A percentile compares a stretch with the other conserved stretches of the same genome.
Evolutionary conservation across 2,113 vertebrate genomes (phyloP).

Genomic region (Lampris megalopsis): DNA sequence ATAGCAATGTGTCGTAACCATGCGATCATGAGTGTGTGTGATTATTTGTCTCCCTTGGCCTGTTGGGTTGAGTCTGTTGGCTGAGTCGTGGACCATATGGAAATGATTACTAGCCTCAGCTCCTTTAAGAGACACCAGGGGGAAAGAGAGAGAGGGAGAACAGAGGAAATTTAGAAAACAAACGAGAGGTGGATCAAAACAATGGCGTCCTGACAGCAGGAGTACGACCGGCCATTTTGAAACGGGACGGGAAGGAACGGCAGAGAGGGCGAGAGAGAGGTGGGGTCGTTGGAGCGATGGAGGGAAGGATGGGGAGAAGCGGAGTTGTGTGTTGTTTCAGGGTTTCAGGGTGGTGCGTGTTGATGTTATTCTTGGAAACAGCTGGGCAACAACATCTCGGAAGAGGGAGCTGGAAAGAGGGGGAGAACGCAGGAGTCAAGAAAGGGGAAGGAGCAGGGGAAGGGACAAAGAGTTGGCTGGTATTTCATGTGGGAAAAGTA

Average conservation of each 20-base stretch:
- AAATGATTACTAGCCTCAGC: conserved; percentile 67
- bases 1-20: conserved; percentile 23
- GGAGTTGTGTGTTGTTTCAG: conserved; percentile 9
- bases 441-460: conserved; percentile 1
- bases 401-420: conserved; percentile 11
- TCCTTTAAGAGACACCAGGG: conserved; percentile 61
- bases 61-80: conserved; percentile 58
- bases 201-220: conserved; percentile 33
- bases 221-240: conserved; percentile 35
- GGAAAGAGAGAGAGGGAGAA: conserved; percentile 21
- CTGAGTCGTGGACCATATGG: conserved; percentile 64
- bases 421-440: conserved; percentile 25
- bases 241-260: conserved; percentile 12
- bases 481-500: conserved; percentile 28
- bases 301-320: conserved; percentile 10
- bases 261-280: conserved; percentile 5
- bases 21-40: neutral
- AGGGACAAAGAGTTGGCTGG: conserved; percentile 47
- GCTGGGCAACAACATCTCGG: conserved; percentile 38
- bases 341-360: neutral
- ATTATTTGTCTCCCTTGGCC: conserved; percentile 34
- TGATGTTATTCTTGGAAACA: conserved; percentile 25
- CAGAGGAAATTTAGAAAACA: conserved; percentile 20
- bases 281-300: neutral
- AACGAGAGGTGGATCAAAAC: conserved; percentile 43